Base-by-base conservation (phyloP, 1,140 invertebrate genomes). In the Microplitis mediator region DNA sequence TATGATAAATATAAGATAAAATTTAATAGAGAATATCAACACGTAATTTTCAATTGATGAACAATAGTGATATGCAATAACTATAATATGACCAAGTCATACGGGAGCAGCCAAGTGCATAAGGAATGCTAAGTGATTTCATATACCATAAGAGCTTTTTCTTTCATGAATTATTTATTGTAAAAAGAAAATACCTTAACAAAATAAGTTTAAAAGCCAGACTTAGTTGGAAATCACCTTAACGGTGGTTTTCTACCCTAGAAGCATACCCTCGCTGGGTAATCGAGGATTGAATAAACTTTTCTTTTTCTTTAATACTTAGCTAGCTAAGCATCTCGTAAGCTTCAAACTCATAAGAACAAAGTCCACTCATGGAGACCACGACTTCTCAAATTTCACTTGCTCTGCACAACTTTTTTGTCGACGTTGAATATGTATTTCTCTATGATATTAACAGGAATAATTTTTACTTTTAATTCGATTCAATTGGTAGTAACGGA, bases 191-290 rank as follows among this genome's bases (percentile, higher is more conserved):
- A 45, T 45, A 9, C 39, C 6, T 45, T 9, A 45, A 56, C 32
- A 64, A 61, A 56, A 58, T 45, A 51, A 72, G 36, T 61, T 58
- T 54, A 66, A 51, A 72, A 62, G 54, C 45, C 16, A 36, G 23
- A 23, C 60, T 72, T 72, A 72, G 63, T 67, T 16, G 39, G 61
- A 67, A 73, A 61, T 65, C 62, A 52, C 51, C 54, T 70, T 72
- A 74, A 74, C 67, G 36, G 67, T 66, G 71, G 71, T 67, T 72
- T 67, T 72, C 35, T 36, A 16, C 50, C 58, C 45, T 51, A 54
- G 39, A 45, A 45, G 54, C 45, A 32, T 51, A 72, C 23, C 14
- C 39, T 52, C 32, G 50, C 45, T 61, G 51, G 54, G 52, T 68
- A 64, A 69, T 73, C 66, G 66, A 64, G 50, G 50, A 69, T 69